Evolutionary conservation across 2,888 invertebrate species (phyloP).

Genomic region (Ectemnius cavifrons): DNA sequence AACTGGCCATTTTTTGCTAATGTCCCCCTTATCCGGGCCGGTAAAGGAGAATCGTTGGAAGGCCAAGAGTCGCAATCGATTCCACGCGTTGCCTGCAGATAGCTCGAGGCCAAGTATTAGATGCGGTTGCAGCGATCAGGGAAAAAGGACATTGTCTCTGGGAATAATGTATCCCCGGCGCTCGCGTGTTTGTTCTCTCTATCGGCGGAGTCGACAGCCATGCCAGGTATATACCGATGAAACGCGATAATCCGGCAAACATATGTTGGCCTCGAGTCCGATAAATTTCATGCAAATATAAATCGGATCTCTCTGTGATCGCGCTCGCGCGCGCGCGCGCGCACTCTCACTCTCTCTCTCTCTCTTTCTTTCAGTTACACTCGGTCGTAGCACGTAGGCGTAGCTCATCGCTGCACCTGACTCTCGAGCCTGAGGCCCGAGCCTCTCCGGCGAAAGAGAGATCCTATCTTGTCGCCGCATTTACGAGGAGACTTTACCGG

Average conservation of each 20-base stretch:
- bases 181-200: constrained; percentile 35
- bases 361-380: too few species aligned
- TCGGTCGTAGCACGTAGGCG: constrained; percentile 34
- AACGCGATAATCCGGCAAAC: constrained; percentile 49
- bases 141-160: constrained; percentile 21
- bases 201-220: constrained; percentile 23
- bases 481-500: constrained; percentile 20
- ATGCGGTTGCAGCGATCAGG: constrained; percentile 14
- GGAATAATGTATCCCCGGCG: constrained; percentile 32
- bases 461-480: constrained; percentile 52
- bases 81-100: neutral
- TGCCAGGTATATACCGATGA: constrained; percentile 35
- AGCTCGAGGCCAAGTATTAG: neutral
- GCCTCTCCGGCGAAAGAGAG: constrained; percentile 14
- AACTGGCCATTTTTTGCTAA: constrained; percentile 13
- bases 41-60: too few species aligned
- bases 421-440: constrained; percentile 31
- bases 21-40: neutral
- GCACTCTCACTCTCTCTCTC: too few species aligned
- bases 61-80: constrained; percentile 19
- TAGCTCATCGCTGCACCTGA: constrained; percentile 57
- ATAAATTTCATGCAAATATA: constrained; percentile 56
- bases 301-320: constrained; percentile 54
- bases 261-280: constrained; percentile 40
- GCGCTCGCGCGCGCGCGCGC: constrained; percentile 18